Percentiles rank a stretch among this genome's conserved stretches.
Evolutionary conservation across 2,888 invertebrate species (phyloP).

Genomic region (Dolichomitus sp.): DNA sequence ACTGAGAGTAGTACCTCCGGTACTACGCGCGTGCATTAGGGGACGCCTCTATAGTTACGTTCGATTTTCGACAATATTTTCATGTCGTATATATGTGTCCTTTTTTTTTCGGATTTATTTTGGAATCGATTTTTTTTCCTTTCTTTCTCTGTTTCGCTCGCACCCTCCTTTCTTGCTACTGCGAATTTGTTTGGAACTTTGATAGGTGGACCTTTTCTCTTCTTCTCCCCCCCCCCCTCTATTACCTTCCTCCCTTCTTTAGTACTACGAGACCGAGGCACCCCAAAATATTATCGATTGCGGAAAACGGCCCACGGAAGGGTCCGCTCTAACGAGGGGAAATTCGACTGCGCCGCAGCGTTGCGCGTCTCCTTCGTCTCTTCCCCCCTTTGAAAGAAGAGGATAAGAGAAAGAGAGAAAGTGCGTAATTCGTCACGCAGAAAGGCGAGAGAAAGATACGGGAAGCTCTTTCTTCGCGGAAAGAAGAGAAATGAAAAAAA

Average conservation of each 20-base stretch:
- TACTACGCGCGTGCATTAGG: conserved; percentile 68
- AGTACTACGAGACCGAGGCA: conserved; percentile 47
- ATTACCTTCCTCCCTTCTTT: neutral
- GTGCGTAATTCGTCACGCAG: conserved; percentile 24
- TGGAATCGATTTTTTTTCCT: neutral
- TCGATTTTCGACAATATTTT: conserved; percentile 53
- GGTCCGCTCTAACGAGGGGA: conserved; percentile 74
- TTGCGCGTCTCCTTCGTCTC: conserved; percentile 72
- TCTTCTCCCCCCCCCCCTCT: conserved; percentile 37
- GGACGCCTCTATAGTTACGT: conserved; percentile 12
- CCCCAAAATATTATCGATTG: conserved; percentile 78
- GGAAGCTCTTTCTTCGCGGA: neutral
- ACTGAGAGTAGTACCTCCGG: conserved; percentile 74
- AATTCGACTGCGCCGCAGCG: conserved; percentile 75
- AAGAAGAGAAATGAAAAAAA: conserved; percentile 42
- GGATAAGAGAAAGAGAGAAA: conserved; percentile 24
- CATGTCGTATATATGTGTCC: neutral
- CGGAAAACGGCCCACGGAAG: conserved; percentile 74
- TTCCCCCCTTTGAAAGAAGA: conserved; percentile 25
- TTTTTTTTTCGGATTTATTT: conserved; percentile 28
- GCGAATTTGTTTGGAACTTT: conserved; percentile 5
- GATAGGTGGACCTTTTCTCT: conserved; percentile 19
- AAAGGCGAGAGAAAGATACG: conserved; percentile 3
- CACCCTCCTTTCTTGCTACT: conserved; percentile 1
- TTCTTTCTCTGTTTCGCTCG: conserved; percentile 15